Base-by-base conservation (phyloP, 92 coral and sea anemone species). In the Blastomussa wellsi region DNA sequence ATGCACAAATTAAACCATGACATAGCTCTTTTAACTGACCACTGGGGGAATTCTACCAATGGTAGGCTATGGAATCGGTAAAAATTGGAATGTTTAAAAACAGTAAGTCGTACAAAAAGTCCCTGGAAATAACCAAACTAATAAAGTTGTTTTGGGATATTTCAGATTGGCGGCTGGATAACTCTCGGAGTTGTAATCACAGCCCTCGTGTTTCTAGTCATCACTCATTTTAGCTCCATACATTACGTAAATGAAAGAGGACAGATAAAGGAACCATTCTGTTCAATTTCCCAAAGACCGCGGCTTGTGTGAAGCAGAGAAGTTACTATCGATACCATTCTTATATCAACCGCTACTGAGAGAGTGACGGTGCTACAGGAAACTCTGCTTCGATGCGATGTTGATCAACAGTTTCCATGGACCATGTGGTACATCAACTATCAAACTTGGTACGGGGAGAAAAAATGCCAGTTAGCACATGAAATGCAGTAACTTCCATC, bases 111-210 rank as follows among this genome's bases (percentile, higher is more conserved):
- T 7, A 39, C 44, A 39, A 39, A 39, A 39, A 3, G 44, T 51
- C 22, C 22, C 57, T 14, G 57, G 57, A 51, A 44, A 3, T 7
- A 48, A 20, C 57, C 14, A 17, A 51, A 13, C 57, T 51, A 15
- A 51, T 51, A n/a, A 65, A 26, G 11, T 65, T 1, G 4, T 29
- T 47, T 11, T 67, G 5, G 47, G 16, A 19, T 12, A 7, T 69
- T 80, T 51, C 86, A 82, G 86, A 82, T 82, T 36, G 86, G 86
- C 38, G 86, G 86, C 12, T 82, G 79, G 79, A 82, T 82, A 71
- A 82, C 86, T 3, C 55, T 82, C 38, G 79, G 86, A 16, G 26
- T 82, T 53, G 79, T 82, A 35, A 19, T 59, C 37, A 73, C 71
- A 1, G 79, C 79, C 2, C 60, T 82, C 13, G 79, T 82, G 26